phyloP scores from a whole-genome alignment of 2,113 vertebrate species.

The Phasianus colchicus region DNA sequence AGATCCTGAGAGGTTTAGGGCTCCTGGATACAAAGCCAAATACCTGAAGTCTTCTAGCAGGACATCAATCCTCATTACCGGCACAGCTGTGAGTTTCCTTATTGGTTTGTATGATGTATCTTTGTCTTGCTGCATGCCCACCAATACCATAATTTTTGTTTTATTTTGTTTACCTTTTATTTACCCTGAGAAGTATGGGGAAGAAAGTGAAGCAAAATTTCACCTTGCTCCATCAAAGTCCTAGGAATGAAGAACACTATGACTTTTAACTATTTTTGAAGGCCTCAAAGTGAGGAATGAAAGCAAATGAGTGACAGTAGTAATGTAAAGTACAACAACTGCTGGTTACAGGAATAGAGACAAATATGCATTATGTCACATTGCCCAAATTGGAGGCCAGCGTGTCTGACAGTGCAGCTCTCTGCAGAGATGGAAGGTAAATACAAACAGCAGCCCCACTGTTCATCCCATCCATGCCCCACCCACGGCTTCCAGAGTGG shows the following conservation, averaged over 20 bases:
- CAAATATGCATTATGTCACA: slow-evolving; percentile 5
- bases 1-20: background rate
- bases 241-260: background rate
- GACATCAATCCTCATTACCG: background rate
- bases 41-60: background rate
- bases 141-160: background rate
- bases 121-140: fast-evolving
- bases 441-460: too few relatives aligned
- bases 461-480: background rate
- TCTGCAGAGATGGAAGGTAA: background rate
- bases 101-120: background rate
- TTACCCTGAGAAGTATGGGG: background rate
- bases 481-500: background rate
- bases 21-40: background rate
- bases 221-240: background rate
- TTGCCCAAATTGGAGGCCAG: background rate
- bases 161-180: background rate
- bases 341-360: slow-evolving; percentile 8
- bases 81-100: background rate
- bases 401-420: background rate
- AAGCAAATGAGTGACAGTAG: slow-evolving; percentile 9
- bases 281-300: background rate
- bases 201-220: background rate
- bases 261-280: background rate
- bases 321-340: background rate